Percentiles rank a stretch among this genome's conserved stretches.
phyloP scores from a whole-genome alignment of 2,888 invertebrate species.

The Hyles lineata region DNA sequence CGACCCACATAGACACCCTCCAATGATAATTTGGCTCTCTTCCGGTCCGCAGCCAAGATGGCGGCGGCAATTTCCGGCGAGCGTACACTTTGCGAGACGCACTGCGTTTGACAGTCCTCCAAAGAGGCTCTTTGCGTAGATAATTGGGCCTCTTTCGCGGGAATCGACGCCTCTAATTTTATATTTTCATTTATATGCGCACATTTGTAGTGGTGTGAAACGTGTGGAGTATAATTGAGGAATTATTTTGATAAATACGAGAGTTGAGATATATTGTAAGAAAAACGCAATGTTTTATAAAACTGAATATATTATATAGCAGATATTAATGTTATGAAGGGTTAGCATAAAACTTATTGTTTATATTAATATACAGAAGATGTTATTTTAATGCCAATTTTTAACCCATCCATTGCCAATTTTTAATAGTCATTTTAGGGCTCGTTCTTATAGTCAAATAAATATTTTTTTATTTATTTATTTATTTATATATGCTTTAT shows the following conservation, averaged over 20 bases:
- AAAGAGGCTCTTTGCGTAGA: constrained; percentile 48
- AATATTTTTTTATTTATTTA: too few relatives aligned
- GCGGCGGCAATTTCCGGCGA: constrained; percentile 67
- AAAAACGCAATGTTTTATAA: not conserved
- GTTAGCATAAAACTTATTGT: too few relatives aligned
- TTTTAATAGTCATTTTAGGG: too few relatives aligned
- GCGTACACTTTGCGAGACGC: constrained; percentile 51
- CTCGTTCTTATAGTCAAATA: too few relatives aligned
- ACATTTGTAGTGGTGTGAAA: not conserved
- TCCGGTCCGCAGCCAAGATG: constrained; percentile 63
- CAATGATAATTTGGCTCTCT: constrained; percentile 59
- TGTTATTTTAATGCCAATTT: too few relatives aligned
- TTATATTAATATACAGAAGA: too few relatives aligned
- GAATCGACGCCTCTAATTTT: constrained; percentile 28
- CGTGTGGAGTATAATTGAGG: constrained; percentile 5
- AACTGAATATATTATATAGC: not conserved
- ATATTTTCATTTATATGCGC: constrained; percentile 32
- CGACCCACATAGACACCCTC: constrained; percentile 29
- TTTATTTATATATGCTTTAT: too few relatives aligned
- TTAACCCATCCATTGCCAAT: too few relatives aligned
- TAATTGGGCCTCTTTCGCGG: constrained; percentile 49
- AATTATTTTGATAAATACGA: not conserved
- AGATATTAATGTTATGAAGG: too few relatives aligned
- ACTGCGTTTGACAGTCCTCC: constrained; percentile 63
- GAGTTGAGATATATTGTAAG: too few relatives aligned